Conservation (phyloP, 2,113 vertebrate species). For the Rhinoptilus africanus region DNA sequence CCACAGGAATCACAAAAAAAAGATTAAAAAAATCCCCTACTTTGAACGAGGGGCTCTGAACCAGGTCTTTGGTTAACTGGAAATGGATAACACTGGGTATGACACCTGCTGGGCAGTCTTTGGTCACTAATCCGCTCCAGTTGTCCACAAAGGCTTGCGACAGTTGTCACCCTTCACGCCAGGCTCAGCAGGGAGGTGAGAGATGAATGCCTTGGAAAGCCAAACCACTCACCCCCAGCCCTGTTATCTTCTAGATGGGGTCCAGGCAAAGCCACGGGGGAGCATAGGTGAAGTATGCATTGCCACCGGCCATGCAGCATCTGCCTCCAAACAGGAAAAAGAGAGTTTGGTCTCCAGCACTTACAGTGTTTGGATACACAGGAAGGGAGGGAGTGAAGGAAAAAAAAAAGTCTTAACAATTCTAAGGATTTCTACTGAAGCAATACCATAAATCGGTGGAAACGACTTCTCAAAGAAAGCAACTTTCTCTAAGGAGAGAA, state of each 20-base stretch:
- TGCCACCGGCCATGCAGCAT: neutral
- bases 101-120: neutral
- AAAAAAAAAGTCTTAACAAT: neutral
- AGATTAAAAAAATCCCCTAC: neutral
- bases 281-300: slow-evolving; percentile 1
- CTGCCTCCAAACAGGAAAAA: neutral
- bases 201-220: neutral
- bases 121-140: slow-evolving; percentile 34
- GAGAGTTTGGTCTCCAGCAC: neutral
- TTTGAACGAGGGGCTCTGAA: neutral
- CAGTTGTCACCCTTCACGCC: neutral
- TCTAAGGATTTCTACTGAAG: neutral
- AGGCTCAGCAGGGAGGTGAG: slow-evolving; percentile 24
- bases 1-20: neutral
- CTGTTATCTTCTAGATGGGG: neutral
- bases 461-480: neutral
- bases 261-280: neutral
- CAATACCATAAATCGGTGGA: neutral
- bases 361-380: neutral
- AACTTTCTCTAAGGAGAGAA: neutral
- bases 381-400: accelerated
- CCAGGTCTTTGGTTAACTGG: neutral
- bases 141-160: neutral
- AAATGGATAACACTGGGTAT: neutral
- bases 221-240: neutral